Percentiles rank a stretch among this genome's conserved stretches.
These are phyloP conservation scores for Gerris lacustris DNA, from an alignment of 2,888 invertebrate species.

Conservation along the genomic window DNA sequence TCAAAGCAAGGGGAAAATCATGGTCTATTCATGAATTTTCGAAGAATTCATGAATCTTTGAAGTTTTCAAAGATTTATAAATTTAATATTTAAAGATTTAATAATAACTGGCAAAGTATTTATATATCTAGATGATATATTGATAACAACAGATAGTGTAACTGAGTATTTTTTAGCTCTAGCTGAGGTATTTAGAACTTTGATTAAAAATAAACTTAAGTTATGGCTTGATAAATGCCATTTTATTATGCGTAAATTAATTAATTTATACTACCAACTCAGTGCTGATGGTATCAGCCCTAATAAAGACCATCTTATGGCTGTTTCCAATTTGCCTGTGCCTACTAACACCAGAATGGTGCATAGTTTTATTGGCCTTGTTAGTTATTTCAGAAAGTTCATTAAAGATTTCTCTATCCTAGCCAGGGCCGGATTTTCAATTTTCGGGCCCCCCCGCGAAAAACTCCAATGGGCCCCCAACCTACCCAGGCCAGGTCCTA, in stretches of 20 bases:
- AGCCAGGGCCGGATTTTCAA: conserved; percentile 33
- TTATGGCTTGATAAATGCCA: conserved; percentile 30
- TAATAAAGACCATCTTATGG: conserved; percentile 28
- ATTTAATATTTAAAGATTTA: conserved; percentile 12
- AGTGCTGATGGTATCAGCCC: conserved; percentile 28
- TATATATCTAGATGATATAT: conserved; percentile 9
- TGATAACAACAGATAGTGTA: conserved; percentile 3
- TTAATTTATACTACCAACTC: conserved; percentile 29
- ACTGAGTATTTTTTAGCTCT: conserved; percentile 7
- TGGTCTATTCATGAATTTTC: too few relatives aligned
- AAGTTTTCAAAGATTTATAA: conserved; percentile 11
- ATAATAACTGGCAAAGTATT: not conserved
- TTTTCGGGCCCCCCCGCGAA: too few relatives aligned
- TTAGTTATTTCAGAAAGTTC: conserved; percentile 32
- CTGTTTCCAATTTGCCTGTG: conserved; percentile 28
- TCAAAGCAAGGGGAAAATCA: too few relatives aligned
- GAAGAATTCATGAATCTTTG: too few relatives aligned
- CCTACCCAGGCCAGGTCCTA: too few relatives aligned
- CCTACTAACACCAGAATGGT: conserved; percentile 27
- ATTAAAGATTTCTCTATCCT: conserved; percentile 28
- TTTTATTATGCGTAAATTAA: conserved; percentile 27
- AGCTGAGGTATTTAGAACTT: not conserved
- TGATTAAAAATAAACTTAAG: conserved; percentile 23
- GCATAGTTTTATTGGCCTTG: conserved; percentile 32
- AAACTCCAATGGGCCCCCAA: too few relatives aligned